Percentiles rank a stretch among this genome's conserved stretches.
These are phyloP conservation scores for Drosophila kurseongensis DNA, from an alignment of 1,140 invertebrate genomes.

Conservation along the genomic window DNA sequence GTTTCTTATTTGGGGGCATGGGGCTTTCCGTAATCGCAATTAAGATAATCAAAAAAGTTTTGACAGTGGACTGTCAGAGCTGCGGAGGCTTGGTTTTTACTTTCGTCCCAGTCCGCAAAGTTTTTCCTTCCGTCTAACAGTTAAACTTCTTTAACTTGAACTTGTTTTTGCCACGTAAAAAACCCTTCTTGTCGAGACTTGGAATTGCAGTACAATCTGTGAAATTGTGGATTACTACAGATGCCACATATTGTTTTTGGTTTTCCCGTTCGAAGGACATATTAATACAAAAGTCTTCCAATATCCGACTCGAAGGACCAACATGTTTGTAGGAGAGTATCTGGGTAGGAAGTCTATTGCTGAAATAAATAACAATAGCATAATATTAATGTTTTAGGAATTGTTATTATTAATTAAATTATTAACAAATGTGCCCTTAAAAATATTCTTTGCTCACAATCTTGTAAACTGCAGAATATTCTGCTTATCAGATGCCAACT, in stretches of 20 bases:
- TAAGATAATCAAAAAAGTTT: constrained; percentile 84
- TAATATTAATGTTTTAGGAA: too few relatives aligned
- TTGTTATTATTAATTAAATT: too few relatives aligned
- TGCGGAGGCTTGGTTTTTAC: constrained; percentile 58
- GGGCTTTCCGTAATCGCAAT: constrained; percentile 72
- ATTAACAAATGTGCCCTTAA: too few relatives aligned
- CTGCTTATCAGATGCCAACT: not conserved
- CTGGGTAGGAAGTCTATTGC: too few relatives aligned
- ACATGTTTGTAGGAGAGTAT: too few relatives aligned
- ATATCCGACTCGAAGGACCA: too few relatives aligned
- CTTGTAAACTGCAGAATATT: not conserved
- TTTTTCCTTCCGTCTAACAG: constrained; percentile 19
- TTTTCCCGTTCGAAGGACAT: too few relatives aligned
- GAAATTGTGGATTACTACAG: too few relatives aligned
- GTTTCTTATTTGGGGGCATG: not conserved
- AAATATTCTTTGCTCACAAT: too few relatives aligned
- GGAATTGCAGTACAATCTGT: not conserved
- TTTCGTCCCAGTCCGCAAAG: constrained; percentile 49
- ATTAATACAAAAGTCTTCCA: too few relatives aligned
- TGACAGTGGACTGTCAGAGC: constrained; percentile 73
- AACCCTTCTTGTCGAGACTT: not conserved
- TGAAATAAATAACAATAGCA: too few relatives aligned
- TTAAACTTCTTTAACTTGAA: constrained; percentile 4
- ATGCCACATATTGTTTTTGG: too few relatives aligned
- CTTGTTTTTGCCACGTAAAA: not conserved